Base-by-base conservation (phyloP, 2,888 invertebrate genomes). In the Lasioglossum zephyrum region DNA sequence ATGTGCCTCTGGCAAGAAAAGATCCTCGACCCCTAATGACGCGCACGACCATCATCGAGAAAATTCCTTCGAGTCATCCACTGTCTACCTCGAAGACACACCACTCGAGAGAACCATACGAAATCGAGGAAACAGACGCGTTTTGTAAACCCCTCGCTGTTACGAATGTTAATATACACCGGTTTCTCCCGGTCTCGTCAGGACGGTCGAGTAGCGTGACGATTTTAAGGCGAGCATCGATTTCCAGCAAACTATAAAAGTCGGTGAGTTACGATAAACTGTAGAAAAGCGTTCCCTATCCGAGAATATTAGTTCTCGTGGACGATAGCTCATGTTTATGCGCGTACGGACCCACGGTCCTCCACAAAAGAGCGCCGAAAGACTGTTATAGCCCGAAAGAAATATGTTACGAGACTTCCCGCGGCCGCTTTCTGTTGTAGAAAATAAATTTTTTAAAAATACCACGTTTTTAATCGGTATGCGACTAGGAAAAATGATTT, bases 241-340 rank as follows among this genome's bases (percentile, higher is more conserved):
- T 85, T 92, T 91, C 92, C 87, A 88, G 87, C 89, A 89, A 92
- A 91, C 92, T 91, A 93, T 93, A 91, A 93, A 92, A 90, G 81
- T 86, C 76, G 63, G 76, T 90, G 91, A 92, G 90, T 92, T 92
- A 91, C 87, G 90, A 88, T 90, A 72, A 85, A 88, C 88, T 85
- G 83, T 87, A 74, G 85, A 83, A 88, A 89, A 88, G 82, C 87
- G 75, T 84, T 79, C 79, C 69, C 80, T 84, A 81, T 88, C 85
- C 79, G 82, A 47, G 81, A 85, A 88, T 86, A 88, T 82, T 83
- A 79, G 86, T 81, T 83, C 80, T 73, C 84, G 81, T 82, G 87
- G 73, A 82, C 85, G 87, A 90, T 87, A 88, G 82, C 86, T 86
- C 87, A 88, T 91, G 90, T 90, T 90, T 88, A 89, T 87, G 87